These are phyloP conservation scores for Scrobipalpa atriplicella DNA, from an alignment of 2,888 invertebrate species.

Conservation along the genomic window DNA sequence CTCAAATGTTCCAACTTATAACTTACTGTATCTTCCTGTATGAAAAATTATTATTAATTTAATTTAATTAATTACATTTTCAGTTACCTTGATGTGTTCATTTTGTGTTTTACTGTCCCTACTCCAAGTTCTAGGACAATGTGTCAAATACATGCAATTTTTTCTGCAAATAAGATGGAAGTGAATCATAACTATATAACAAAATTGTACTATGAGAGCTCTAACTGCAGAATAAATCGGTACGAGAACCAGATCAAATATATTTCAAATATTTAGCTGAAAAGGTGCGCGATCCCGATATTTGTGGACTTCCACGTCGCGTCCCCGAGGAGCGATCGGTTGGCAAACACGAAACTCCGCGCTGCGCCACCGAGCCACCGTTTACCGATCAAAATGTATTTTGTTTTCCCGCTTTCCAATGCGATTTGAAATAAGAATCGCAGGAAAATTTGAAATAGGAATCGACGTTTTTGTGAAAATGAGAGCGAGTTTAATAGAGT, in stretches of 20 bases:
- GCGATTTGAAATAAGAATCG: not conserved
- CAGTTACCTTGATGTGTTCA: too few relatives aligned
- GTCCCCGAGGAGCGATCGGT: slow-evolving; percentile 60
- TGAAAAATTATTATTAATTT: too few relatives aligned
- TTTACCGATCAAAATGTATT: slow-evolving; percentile 21
- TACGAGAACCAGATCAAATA: not conserved
- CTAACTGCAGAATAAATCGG: not conserved
- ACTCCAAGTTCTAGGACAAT: not conserved
- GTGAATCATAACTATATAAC: too few relatives aligned
- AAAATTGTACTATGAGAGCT: slow-evolving; percentile 4
- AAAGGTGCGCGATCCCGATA: not conserved
- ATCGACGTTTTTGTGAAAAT: not conserved
- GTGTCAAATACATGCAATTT: not conserved
- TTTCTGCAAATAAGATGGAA: too few relatives aligned
- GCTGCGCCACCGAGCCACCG: slow-evolving; percentile 17
- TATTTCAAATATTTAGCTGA: slow-evolving; percentile 4
- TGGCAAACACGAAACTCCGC: slow-evolving; percentile 67
- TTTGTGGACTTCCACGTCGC: slow-evolving; percentile 40
- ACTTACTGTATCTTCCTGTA: too few relatives aligned
- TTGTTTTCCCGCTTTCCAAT: slow-evolving; percentile 22
- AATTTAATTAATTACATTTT: too few relatives aligned
- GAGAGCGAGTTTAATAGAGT: not conserved
- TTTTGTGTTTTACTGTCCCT: too few relatives aligned
- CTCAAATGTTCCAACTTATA: too few relatives aligned
- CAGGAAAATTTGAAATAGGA: not conserved